Evolutionary conservation across 2,888 invertebrate species (phyloP).

Genomic region (Erebia aethiops): DNA sequence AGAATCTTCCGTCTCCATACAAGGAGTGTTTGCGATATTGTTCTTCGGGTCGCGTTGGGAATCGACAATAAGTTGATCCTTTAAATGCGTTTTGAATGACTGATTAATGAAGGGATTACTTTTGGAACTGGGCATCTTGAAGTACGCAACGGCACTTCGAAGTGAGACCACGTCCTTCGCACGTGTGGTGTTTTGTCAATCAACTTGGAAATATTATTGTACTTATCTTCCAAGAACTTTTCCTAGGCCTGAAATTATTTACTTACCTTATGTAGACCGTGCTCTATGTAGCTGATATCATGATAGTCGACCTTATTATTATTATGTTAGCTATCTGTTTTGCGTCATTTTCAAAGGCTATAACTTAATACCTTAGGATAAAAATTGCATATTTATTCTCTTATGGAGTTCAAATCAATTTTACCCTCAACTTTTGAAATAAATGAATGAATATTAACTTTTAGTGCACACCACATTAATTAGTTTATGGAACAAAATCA

Average conservation of each 20-base stretch:
- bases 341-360: neutral
- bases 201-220: neutral
- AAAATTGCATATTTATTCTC: neutral
- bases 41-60: slow-evolving; percentile 44
- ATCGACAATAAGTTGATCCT: slow-evolving; percentile 46
- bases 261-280: too few relatives aligned
- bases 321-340: neutral
- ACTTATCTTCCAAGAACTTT: slow-evolving; percentile 11
- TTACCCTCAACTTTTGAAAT: too few relatives aligned
- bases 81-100: slow-evolving; percentile 44
- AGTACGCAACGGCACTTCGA: slow-evolving; percentile 19
- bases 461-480: too few relatives aligned
- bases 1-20: slow-evolving; percentile 30
- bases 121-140: slow-evolving; percentile 28
- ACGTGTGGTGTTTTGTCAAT: slow-evolving; percentile 19
- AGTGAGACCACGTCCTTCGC: slow-evolving; percentile 17
- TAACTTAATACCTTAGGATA: too few relatives aligned
- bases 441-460: too few relatives aligned
- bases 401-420: too few relatives aligned
- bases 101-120: slow-evolving; percentile 40
- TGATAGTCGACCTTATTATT: neutral
- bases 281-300: neutral
- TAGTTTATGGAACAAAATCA: too few relatives aligned
- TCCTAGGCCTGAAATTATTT: neutral
- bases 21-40: slow-evolving; percentile 42